Evolutionary conservation across 2,113 vertebrate species (phyloP), one percentile per base, ranked within the genome.

Genomic region (Leptocoma aspasia): DNA sequence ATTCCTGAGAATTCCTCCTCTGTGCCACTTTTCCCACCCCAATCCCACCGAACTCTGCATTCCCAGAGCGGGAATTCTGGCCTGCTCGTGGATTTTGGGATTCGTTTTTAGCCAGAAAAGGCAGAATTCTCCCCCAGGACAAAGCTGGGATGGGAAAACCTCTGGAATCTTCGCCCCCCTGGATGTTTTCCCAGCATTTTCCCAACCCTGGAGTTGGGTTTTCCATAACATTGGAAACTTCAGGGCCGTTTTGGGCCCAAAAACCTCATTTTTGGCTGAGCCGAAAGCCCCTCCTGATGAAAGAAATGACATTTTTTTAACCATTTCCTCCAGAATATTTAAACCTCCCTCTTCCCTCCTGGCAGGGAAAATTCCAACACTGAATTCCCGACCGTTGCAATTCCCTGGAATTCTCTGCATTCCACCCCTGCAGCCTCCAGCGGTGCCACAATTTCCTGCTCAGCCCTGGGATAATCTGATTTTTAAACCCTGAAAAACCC

Each of bases 381-480:
- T 8, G 21, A 56, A 56, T 66, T 80, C 77, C 77, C 76, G 35
- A 19, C 9, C 12, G 0, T 3, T 35, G 31, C 24, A 57, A 75
- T 57, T 64, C 60, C 31, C 61, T 45, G 61, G 39, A 73, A 89
- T 95, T 94, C 84, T 92, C 80, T 92, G 90, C 86, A 45, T 95
- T 94, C 96, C 92, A 86, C 37, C 16, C 35, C 35, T 92, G 28
- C 49, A 35, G 12, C 90, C 69, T 26, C n/a, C n/a, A 16, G 53
- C 81, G 65, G 68, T 95, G 86, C 59, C 75, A 56, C 87, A 72
- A 60, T 90, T 95, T 92, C 91, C 79, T 77, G 56, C 70, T 88
- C 90, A 83, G 83, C 35, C 81, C 91, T 86, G 41, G 54, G 90
- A 97, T 44, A 75, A 75, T 47, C 95, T 71, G 57, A 71, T 73